These are phyloP conservation scores for Penaeus japonicus DNA, from an alignment of 1,140 invertebrate species.

Conservation along the genomic window DNA sequence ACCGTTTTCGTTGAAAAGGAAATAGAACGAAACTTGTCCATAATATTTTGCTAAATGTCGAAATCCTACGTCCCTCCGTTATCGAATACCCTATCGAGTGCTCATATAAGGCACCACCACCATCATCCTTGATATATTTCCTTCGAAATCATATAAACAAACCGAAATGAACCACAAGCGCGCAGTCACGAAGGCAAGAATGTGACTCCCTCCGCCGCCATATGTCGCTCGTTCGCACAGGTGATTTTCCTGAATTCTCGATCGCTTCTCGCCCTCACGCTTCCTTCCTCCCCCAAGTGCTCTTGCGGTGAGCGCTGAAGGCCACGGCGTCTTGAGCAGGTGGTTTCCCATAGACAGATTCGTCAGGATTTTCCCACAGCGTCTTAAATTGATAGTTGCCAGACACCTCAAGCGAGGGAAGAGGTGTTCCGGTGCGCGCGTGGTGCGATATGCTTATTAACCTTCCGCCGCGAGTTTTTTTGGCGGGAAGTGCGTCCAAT, in stretches of 20 bases:
- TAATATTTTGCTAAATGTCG: no score
- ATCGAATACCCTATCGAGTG: no score
- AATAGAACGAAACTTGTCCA: no score
- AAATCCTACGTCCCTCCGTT: no score
- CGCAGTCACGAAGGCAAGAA: no score
- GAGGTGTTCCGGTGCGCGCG: background rate
- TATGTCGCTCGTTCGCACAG: background rate
- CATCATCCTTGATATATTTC: no score
- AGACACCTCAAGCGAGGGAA: background rate
- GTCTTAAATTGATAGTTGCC: slow-evolving; percentile 39
- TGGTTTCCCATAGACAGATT: slow-evolving; percentile 51
- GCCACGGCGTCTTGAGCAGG: slow-evolving; percentile 42
- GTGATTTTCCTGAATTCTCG: background rate
- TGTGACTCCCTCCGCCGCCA: background rate
- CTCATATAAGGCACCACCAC: no score
- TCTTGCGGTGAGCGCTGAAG: background rate
- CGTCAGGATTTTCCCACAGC: slow-evolving; percentile 47
- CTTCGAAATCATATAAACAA: no score
- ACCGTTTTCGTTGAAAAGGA: no score
- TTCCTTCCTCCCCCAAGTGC: background rate
- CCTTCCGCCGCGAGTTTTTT: background rate
- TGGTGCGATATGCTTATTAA: slow-evolving; percentile 13
- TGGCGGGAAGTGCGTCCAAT: background rate
- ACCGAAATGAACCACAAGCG: no score
- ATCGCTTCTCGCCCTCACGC: background rate